Base-by-base conservation (phyloP, 2,888 invertebrate species). In the Ctenicera cuprea region DNA sequence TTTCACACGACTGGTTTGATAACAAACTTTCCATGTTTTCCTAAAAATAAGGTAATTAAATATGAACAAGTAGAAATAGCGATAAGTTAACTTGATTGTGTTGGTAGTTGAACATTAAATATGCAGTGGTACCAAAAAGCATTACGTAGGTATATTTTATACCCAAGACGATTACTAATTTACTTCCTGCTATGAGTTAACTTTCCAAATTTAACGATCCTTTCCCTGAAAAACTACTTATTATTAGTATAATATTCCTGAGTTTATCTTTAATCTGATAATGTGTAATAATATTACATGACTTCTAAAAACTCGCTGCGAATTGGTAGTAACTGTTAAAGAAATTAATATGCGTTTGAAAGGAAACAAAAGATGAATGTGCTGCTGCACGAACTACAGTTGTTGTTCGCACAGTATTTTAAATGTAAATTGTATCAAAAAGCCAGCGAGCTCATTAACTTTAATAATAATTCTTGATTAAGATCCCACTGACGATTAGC, bases 401-500 rank as follows among this genome's bases (percentile, higher is more conserved):
- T 45, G 62, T 68, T 69, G 72, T 75, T 75, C 71, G 71, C 71
- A 71, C 71, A 71, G 63, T 75, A 75, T 71, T 75, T 71, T 80
- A 81, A 79, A 85, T 85, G 84, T 79, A 85, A 85, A 85, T 85
- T 82, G 75, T 77, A 80, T 82, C 83, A 82, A 85, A 83, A 84
- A 83, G 79, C 71, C 64, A 80, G 79, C 80, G 81, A 84, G 83
- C 86, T 87, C 87, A 87, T 87, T 87, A 87, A 86, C 83, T 85
- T 85, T 83, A 83, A 84, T 84, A 84, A 84, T 85, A 84, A 85
- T 86, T 86, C 86, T 85, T 86, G 87, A 87, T 87, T 86, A 86
- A 87, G 87, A 87, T 87, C 87, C 86, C 82, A 80, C 83, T 80
- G 84, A 85, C 86, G 87, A 87, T 87, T 87, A 87, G 86, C 87